Base-by-base conservation (phyloP, 2,797 vertebrate species). In the Xenopus petersii region DNA sequence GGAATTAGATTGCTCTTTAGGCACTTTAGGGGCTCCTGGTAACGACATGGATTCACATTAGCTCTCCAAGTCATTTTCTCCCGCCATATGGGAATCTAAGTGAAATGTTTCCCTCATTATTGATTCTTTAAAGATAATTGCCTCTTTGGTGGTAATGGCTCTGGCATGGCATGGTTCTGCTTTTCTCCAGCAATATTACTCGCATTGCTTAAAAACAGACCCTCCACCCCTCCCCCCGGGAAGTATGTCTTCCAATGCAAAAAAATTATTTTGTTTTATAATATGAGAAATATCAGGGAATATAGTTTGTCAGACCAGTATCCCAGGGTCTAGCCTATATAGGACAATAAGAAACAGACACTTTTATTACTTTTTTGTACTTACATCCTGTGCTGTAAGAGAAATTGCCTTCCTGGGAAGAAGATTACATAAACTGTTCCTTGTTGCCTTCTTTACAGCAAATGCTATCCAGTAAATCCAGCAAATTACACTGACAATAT, bases 1-100 rank as follows among this genome's bases (percentile, higher is more conserved):
- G 42, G 65, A 66, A 59, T 71, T 9, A 65, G 69, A 76, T 71
- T 61, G 64, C 26, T 76, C 47, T 71, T 76, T 76, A 64, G 1
- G 4, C 49, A 51, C 49, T 51, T 51, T 51, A 51, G 59, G 17
- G 13, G 30, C 56, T 67, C 63, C 61, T 67, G 42, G 51, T 66
- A 71, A 61, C 68, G 17, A 67, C 64, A 67, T 56, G 75, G 63
- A 66, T 24, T 54, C 75, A 46, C 69, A 76, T 76, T 71, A 71
- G 55, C 68, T 69, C 56, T 55, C 46, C 26, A 47, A 71, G 69
- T 71, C 75, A 76, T 66, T 51, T 15, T 47, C 54, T 71, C 59
- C 64, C 17, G 24, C 33, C 63, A 67, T 15, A 58, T 71, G 46
- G 46, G 63, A 21, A 51, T 60, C 55, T 66, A 24, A 71, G 47